These are phyloP conservation scores for Sakesphorus luctuosus DNA, from an alignment of 2,113 vertebrate genomes.

Conservation along the genomic window DNA sequence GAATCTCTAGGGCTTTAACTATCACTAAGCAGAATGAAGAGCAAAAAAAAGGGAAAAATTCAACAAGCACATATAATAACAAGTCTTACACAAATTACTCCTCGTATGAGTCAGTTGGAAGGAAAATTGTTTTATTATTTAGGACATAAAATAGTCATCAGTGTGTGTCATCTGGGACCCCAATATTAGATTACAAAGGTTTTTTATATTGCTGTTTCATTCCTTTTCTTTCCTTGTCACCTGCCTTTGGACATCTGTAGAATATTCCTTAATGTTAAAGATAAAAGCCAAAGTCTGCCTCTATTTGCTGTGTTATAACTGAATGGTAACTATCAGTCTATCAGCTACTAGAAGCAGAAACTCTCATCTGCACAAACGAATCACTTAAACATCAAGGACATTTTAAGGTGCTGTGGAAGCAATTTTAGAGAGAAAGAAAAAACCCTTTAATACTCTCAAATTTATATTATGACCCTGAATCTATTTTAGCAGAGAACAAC, in stretches of 20 bases:
- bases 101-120: not conserved
- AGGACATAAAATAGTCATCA: not conserved
- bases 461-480: not conserved
- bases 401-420: not conserved
- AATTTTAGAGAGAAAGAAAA: not conserved
- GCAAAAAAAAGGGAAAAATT: not conserved
- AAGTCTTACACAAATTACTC: not conserved
- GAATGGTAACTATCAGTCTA: not conserved
- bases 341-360: not conserved
- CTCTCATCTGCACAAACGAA: not conserved
- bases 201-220: not conserved
- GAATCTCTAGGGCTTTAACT: not conserved
- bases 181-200: not conserved
- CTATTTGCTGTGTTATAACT: not conserved
- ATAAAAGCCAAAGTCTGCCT: not conserved
- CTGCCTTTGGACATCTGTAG: not conserved
- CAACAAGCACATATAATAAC: not conserved
- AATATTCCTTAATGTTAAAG: not conserved
- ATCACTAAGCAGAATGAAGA: not conserved
- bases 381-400: not conserved
- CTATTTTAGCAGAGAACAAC: slow-evolving; percentile 15
- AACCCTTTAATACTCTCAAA: not conserved
- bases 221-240: not conserved
- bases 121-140: not conserved
- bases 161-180: not conserved